Percentiles rank a stretch among this genome's conserved stretches.
phyloP scores from a whole-genome alignment of 2,888 invertebrate genomes.

The Scelioninae gen. 1 region DNA sequence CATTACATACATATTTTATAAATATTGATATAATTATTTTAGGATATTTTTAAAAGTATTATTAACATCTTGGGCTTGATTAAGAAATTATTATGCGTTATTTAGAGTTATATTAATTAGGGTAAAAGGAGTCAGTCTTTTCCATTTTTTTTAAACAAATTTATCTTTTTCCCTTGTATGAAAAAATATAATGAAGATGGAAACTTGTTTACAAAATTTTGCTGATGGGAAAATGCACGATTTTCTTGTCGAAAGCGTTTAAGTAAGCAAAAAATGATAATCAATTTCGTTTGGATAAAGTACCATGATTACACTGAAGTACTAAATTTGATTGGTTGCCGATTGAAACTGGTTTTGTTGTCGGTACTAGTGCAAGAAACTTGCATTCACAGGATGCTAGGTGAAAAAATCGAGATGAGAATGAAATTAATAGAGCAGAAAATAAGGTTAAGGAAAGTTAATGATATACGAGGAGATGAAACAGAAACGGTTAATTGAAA shows the following conservation, averaged over 20 bases:
- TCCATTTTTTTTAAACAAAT: too few relatives aligned
- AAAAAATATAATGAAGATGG: background rate
- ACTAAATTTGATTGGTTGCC: constrained; percentile 29
- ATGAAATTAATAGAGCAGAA: constrained; percentile 67
- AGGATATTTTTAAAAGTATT: too few relatives aligned
- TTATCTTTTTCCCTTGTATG: background rate
- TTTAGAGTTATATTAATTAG: too few relatives aligned
- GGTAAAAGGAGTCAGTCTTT: too few relatives aligned
- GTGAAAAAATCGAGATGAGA: constrained; percentile 55
- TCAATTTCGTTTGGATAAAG: constrained; percentile 15
- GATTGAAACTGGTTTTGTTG: constrained; percentile 17
- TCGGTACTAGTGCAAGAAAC: constrained; percentile 19
- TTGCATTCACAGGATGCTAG: constrained; percentile 35
- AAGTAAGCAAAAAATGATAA: background rate
- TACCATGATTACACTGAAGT: constrained; percentile 31
- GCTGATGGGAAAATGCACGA: background rate
- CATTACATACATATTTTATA: too few relatives aligned
- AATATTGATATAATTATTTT: too few relatives aligned
- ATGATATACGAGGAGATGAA: constrained; percentile 63
- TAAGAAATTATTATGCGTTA: too few relatives aligned
- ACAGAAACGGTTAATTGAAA: constrained; percentile 64
- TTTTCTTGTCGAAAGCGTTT: constrained; percentile 3
- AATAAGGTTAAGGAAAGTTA: constrained; percentile 68
- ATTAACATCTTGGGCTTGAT: too few relatives aligned
- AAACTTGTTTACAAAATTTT: background rate